A percentile compares a stretch with the other conserved stretches of the same genome.
These are phyloP conservation scores for Charanyca ferruginea DNA, from an alignment of 2,888 invertebrate species.

Conservation along the genomic window DNA sequence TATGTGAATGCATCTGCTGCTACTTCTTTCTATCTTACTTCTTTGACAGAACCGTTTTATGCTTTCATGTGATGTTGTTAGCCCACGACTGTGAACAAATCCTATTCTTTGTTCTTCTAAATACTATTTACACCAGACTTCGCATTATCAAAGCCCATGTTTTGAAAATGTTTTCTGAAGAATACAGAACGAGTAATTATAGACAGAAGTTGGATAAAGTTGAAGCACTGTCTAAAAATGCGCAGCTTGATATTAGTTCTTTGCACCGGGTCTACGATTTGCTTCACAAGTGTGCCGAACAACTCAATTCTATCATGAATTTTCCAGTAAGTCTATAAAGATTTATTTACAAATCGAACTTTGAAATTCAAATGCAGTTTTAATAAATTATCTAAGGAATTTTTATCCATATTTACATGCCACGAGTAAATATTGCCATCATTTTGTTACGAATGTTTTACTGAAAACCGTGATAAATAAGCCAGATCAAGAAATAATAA, in stretches of 20 bases:
- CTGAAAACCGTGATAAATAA: too few relatives aligned
- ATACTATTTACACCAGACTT: conserved; percentile 73
- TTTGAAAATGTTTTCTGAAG: conserved; percentile 65
- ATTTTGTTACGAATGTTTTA: too few relatives aligned
- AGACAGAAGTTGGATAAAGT: conserved; percentile 62
- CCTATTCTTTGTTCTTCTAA: conserved; percentile 73
- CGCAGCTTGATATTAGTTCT: conserved; percentile 72
- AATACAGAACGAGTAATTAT: conserved; percentile 48
- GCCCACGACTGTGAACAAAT: conserved; percentile 78
- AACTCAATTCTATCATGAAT: conserved; percentile 80
- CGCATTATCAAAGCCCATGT: conserved; percentile 77
- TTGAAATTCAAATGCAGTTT: conserved; percentile 11
- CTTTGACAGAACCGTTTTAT: conserved; percentile 45
- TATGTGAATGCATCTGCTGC: conserved; percentile 67
- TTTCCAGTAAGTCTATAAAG: conserved; percentile 74
- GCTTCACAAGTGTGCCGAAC: conserved; percentile 77
- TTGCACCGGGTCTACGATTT: conserved; percentile 79
- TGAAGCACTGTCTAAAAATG: conserved; percentile 74
- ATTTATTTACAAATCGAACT: conserved; percentile 37
- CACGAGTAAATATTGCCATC: too few relatives aligned
- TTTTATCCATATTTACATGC: too few relatives aligned
- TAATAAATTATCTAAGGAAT: neutral
- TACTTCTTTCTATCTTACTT: conserved; percentile 54
- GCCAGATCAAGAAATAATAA: too few relatives aligned
- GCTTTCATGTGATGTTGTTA: conserved; percentile 65